Evolutionary conservation across 2,113 vertebrate species (phyloP).

Genomic region (human (Homo sapiens)): GRCh38 chr12:75606001-75606500

Average conservation of each 20-base stretch:
- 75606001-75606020: not conserved
- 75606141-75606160: conserved; percentile 59
- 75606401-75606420: conserved; percentile 28
- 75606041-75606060: not conserved
- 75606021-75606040: not conserved
- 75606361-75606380: conserved; percentile 74
- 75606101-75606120: conserved; percentile 34
- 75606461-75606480: conserved; percentile 76
- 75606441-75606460: conserved; percentile 67
- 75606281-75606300: conserved; percentile 63
- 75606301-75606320: conserved; percentile 36
- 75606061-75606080: conserved; percentile 10
- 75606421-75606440: conserved; percentile 13
- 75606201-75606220: conserved; percentile 68
- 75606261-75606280: conserved; percentile 60
- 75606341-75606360: conserved; percentile 49
- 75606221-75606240: conserved; percentile 61
- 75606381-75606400: conserved; percentile 67
- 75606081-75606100: conserved; percentile 29
- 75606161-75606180: conserved; percentile 57
- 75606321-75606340: conserved; percentile 51
- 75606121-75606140: conserved; percentile 35
- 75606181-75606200: conserved; percentile 69
- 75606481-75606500: conserved; percentile 4
- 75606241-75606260: conserved; percentile 67